Percentiles rank a stretch among this genome's conserved stretches.
These are phyloP conservation scores for Drosophila pseudoobscura DNA, from an alignment of 1,140 invertebrate species.

Conservation along the genomic window DNA sequence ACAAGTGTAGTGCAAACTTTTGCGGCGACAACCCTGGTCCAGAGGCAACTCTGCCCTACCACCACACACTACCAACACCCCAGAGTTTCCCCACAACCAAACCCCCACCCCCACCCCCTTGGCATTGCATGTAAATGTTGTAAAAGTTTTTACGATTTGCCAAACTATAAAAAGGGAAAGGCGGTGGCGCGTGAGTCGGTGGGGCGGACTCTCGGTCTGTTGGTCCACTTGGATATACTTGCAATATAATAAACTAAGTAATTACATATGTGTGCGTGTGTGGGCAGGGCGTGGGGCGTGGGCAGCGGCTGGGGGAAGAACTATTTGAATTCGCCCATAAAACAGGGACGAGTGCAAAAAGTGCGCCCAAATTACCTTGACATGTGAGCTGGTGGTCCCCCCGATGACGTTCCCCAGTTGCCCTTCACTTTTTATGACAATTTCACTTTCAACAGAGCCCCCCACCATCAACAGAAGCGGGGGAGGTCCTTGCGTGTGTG, in stretches of 20 bases:
- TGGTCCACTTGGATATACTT: slow-evolving; percentile 50
- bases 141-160: slow-evolving; percentile 81
- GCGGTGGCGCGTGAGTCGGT: background rate
- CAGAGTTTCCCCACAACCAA: background rate
- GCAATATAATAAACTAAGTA: slow-evolving; percentile 81
- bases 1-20: slow-evolving; percentile 63
- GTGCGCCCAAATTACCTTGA: slow-evolving; percentile 78
- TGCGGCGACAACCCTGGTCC: slow-evolving; percentile 68
- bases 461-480: background rate
- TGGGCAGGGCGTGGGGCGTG: slow-evolving; percentile 31
- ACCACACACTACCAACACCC: background rate
- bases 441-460: slow-evolving; percentile 64
- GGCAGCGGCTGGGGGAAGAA: slow-evolving; percentile 30
- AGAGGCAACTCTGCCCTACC: slow-evolving; percentile 25
- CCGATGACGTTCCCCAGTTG: slow-evolving; percentile 50
- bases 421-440: slow-evolving; percentile 79
- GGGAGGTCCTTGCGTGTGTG: slow-evolving; percentile 58
- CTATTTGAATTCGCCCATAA: slow-evolving; percentile 78
- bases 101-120: background rate
- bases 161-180: slow-evolving; percentile 73
- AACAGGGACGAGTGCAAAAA: slow-evolving; percentile 68
- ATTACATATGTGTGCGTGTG: slow-evolving; percentile 59
- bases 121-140: slow-evolving; percentile 73
- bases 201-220: background rate
- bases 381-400: slow-evolving; percentile 48